Evolutionary conservation across 2,113 vertebrate species (phyloP), one percentile per base, ranked within the genome.

Genomic region (Tyto alba): DNA sequence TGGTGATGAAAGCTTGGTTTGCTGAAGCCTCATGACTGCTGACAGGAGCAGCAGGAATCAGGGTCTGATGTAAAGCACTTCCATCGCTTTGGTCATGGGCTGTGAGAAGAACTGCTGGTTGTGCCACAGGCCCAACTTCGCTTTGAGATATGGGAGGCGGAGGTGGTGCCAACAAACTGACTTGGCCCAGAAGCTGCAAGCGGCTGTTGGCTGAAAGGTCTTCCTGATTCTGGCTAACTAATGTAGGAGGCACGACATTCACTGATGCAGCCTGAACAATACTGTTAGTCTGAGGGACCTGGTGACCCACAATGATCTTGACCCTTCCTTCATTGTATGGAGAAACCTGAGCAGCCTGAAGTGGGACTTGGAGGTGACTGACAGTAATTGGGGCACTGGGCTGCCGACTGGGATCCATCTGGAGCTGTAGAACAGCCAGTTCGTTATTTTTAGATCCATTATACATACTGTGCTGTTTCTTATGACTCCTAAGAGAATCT

Each of bases 401-500:
- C 60, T 78, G 96, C 26, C 74, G 57, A 50, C 93, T 10, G 4
- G 98, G 57, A 6, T 98, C 96, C 63, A 96, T 74, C 76, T 98
- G 97, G 6, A 98, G 94, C 93, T 98, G 99, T 2, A 99, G 93
- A 11, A 98, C 97, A 3, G 98, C 93, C 85, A 98, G 96, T 2
- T 98, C 97, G 0, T 62, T 17, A 78, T 4, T 63, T 92, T 98
- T 98, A 13, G n/a, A 59, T 15, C 97, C 96, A 15, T 52, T 91
- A 72, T 98, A 89, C 71, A 98, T 98, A 17, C 98, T 96, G 96
- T 99, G 99, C 72, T 99, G 99, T 95, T 99, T 98, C 88, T 98
- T 98, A 97, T 99, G 99, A 96, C 99, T 99, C 63, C 99, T 98
- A 16, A 99, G 98, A 1, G 99, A 99, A 82, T 99, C 99, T 90